Evolutionary conservation across 2,797 vertebrate species (phyloP).

Genomic region (Pteropus rufus): DNA sequence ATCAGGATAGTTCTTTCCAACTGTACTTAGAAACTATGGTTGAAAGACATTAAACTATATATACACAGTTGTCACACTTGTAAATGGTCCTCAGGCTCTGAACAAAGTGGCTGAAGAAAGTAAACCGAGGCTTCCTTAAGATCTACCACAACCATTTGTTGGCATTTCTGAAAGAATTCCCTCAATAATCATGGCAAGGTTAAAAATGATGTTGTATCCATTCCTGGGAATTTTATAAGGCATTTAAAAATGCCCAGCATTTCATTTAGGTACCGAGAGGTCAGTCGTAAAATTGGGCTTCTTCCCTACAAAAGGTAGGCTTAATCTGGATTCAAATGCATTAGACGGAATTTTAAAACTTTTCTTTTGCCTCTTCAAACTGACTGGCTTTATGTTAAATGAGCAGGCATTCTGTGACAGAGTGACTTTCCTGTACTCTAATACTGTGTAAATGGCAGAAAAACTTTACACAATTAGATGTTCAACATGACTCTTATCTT

Average conservation of each 20-base stretch:
- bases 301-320: background rate
- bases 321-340: background rate
- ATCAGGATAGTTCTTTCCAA: background rate
- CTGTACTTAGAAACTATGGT: background rate
- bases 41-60: background rate
- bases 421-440: background rate
- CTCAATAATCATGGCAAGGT: background rate
- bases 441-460: background rate
- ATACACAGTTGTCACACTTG: background rate
- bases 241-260: background rate
- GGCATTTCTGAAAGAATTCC: background rate
- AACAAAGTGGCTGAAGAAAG: background rate
- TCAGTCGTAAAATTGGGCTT: background rate
- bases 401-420: background rate
- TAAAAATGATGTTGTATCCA: constrained; percentile 5
- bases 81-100: background rate
- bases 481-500: background rate
- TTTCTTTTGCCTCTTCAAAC: background rate
- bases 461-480: background rate
- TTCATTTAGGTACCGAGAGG: background rate
- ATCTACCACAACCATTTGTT: background rate
- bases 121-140: background rate
- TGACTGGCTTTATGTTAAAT: background rate
- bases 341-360: background rate
- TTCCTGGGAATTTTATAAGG: background rate